Conservation (phyloP, 37 sponge, comb jelly and placozoan genomes). For the Petrosia ficiformis region DNA sequence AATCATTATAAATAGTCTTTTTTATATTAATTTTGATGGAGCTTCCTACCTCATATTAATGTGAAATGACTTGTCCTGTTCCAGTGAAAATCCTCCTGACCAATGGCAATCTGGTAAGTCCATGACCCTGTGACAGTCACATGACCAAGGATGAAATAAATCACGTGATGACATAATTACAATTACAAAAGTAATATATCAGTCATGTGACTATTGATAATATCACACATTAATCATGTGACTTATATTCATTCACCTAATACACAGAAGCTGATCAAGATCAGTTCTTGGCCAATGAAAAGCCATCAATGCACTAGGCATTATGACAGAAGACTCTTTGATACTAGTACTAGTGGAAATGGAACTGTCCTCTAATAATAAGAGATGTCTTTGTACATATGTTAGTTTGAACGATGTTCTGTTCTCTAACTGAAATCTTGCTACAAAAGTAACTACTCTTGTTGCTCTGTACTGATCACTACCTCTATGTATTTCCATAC, state of each 20-base stretch:
- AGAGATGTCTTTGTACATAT: slow-evolving; percentile 71
- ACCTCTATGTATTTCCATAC: slow-evolving; percentile 68
- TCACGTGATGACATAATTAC: no score
- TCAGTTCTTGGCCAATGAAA: slow-evolving; percentile 93
- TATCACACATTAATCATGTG: not conserved
- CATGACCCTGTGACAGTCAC: slow-evolving; percentile 27
- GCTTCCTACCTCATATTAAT: slow-evolving; percentile 83
- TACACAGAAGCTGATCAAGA: slow-evolving; percentile 81
- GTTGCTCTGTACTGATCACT: slow-evolving; percentile 43
- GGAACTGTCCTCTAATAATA: slow-evolving; percentile 23
- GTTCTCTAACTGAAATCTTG: slow-evolving; percentile 83
- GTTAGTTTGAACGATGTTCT: slow-evolving; percentile 58
- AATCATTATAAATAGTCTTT: no score
- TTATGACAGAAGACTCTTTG: slow-evolving; percentile 39
- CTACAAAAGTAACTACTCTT: slow-evolving; percentile 78
- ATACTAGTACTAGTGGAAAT: not conserved
- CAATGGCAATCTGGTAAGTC: slow-evolving; percentile 82
- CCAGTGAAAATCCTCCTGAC: slow-evolving; percentile 89
- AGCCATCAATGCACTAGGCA: slow-evolving; percentile 71
- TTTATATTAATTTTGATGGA: no score
- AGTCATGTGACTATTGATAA: no score
- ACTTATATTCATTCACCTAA: slow-evolving; percentile 70
- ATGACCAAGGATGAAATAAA: no score
- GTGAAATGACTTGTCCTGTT: slow-evolving; percentile 61
- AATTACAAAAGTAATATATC: no score